Evolutionary conservation across 2,888 invertebrate genomes (phyloP).

Genomic region (Erebia ligea): DNA sequence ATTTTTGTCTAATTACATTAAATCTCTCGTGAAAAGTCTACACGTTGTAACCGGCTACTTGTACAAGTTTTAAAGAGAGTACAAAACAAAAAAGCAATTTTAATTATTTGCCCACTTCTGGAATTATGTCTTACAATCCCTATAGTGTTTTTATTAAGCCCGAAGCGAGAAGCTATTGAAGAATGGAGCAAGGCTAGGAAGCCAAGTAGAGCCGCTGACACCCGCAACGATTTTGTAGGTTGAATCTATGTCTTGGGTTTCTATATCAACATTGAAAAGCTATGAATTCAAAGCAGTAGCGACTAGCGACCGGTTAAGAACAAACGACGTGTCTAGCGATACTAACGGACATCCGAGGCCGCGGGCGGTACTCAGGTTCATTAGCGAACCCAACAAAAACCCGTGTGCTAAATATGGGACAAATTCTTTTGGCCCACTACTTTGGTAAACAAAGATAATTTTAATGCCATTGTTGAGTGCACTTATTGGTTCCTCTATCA

Average conservation of each 20-base stretch:
- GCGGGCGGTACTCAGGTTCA: slow-evolving; percentile 38
- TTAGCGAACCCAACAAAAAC: slow-evolving; percentile 29
- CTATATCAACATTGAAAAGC: slow-evolving; percentile 48
- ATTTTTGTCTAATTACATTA: no score
- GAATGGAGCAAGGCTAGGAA: no score
- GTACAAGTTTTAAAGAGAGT: no score
- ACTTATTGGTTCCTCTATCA: background rate
- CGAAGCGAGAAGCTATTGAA: no score
- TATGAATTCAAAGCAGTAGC: slow-evolving; percentile 68
- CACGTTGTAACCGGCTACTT: no score
- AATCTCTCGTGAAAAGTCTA: no score
- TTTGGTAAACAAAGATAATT: slow-evolving; percentile 1
- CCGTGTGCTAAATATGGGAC: background rate
- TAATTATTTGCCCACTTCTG: no score
- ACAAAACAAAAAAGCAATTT: no score
- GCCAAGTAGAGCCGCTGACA: no score
- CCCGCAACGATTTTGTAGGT: no score
- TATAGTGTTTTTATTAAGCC: no score
- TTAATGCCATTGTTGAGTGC: background rate
- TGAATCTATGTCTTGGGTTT: background rate
- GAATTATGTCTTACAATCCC: no score
- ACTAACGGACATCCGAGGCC: slow-evolving; percentile 58
- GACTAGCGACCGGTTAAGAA: slow-evolving; percentile 45
- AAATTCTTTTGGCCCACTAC: slow-evolving; percentile 11
- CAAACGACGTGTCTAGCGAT: slow-evolving; percentile 61